Evolutionary conservation across 2,888 invertebrate genomes (phyloP).

Genomic region (Campoletis raptor): DNA sequence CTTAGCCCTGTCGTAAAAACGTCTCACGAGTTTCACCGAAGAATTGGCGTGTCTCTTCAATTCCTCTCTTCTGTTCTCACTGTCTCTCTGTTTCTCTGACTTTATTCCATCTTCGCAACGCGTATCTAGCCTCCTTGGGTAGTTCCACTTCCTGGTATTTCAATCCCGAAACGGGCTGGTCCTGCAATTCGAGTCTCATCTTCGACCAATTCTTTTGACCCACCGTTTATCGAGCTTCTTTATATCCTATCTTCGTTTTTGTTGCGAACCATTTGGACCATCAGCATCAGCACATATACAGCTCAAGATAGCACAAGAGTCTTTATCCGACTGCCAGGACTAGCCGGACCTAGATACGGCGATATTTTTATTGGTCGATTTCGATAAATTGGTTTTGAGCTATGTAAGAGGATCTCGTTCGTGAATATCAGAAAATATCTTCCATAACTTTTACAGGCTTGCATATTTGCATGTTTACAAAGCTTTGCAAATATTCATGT

Average conservation of each 20-base stretch:
- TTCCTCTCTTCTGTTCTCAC: constrained; percentile 38
- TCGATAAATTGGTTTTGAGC: constrained; percentile 73
- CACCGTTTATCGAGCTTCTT: constrained; percentile 19
- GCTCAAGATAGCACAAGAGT: background rate
- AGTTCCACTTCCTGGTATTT: constrained; percentile 35
- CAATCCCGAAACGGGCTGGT: constrained; percentile 41
- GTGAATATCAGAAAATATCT: constrained; percentile 10
- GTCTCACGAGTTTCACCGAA: constrained; percentile 68
- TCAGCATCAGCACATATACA: background rate
- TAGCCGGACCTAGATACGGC: constrained; percentile 66
- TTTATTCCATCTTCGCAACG: constrained; percentile 7
- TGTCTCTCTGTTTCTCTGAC: constrained; percentile 4
- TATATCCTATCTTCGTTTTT: constrained; percentile 20
- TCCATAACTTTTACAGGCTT: constrained; percentile 5
- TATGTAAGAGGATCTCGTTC: constrained; percentile 69
- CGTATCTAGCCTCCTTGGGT: constrained; percentile 31
- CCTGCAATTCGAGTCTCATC: constrained; percentile 31
- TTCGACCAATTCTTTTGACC: constrained; percentile 29
- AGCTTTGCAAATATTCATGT: background rate
- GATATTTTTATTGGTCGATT: constrained; percentile 76
- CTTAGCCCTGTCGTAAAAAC: constrained; percentile 79
- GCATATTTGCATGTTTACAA: background rate
- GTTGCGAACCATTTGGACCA: constrained; percentile 9
- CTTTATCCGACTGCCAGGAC: constrained; percentile 7
- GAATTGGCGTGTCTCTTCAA: constrained; percentile 63